Evolutionary conservation across 2,888 invertebrate species (phyloP).

Genomic region (Cheilosia pagana): DNA sequence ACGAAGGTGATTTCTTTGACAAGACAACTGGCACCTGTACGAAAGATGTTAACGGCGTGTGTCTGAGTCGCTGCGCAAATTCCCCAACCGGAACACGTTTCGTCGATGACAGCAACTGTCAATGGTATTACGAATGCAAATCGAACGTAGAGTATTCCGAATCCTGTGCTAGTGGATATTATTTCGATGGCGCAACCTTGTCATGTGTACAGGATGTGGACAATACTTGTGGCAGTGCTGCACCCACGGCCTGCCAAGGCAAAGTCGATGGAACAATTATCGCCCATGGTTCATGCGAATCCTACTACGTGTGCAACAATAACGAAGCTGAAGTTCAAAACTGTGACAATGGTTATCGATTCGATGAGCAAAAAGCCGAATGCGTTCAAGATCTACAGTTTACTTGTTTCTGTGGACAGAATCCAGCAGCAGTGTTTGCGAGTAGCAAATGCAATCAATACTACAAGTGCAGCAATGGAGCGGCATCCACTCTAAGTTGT

Average conservation of each 20-base stretch:
- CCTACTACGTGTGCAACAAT: constrained; percentile 40
- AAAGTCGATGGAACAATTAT: constrained; percentile 33
- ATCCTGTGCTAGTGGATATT: constrained; percentile 26
- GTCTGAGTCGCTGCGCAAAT: constrained; percentile 12
- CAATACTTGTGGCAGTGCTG: constrained; percentile 17
- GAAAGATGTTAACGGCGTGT: constrained; percentile 2
- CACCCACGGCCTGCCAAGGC: constrained; percentile 5
- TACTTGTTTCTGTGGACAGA: constrained; percentile 31
- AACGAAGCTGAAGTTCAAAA: constrained; percentile 8
- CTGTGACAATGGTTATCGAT: constrained; percentile 43
- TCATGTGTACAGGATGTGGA: constrained; percentile 31
- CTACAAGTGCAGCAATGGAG: constrained; percentile 75
- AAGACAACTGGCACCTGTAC: constrained; percentile 49
- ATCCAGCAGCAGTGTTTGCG: background rate
- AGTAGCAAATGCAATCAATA: constrained; percentile 76
- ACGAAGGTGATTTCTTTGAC: constrained; percentile 76
- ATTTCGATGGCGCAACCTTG: constrained; percentile 13
- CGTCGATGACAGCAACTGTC: constrained; percentile 13
- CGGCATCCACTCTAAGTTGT: constrained; percentile 76
- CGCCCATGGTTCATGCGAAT: constrained; percentile 20
- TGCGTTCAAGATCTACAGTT: constrained; percentile 20
- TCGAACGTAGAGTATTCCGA: background rate
- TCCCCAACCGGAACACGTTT: constrained; percentile 26
- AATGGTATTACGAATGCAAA: constrained; percentile 29
- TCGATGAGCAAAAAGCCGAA: constrained; percentile 13